Conservation (phyloP, 1,140 invertebrate species). For the Brachionus calyciflorus region DNA sequence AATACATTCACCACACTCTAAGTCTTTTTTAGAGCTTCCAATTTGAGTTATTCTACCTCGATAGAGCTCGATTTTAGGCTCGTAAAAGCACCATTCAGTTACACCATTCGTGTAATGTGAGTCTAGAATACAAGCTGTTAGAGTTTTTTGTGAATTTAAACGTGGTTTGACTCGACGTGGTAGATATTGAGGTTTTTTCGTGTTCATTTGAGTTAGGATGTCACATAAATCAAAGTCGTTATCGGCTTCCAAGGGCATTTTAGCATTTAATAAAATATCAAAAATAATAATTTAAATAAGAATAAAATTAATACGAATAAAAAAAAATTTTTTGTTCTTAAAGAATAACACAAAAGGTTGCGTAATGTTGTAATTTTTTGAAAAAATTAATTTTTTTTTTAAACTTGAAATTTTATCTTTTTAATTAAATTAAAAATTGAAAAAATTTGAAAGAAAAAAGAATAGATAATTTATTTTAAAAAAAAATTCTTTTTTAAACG, state of each 20-base stretch:
- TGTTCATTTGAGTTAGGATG: neutral
- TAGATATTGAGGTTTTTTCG: neutral
- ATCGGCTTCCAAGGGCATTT: neutral
- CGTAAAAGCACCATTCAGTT: neutral
- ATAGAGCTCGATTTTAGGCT: slow-evolving; percentile 4
- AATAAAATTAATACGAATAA: too few species aligned
- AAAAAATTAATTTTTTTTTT: too few species aligned
- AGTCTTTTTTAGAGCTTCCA: neutral
- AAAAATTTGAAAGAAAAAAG: too few species aligned
- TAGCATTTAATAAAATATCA: too few species aligned
- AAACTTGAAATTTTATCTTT: too few species aligned
- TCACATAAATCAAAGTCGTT: slow-evolving; percentile 25
- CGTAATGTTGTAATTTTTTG: too few species aligned
- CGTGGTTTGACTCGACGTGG: neutral
- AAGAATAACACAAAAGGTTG: too few species aligned
- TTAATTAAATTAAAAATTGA: too few species aligned
- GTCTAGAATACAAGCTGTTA: slow-evolving; percentile 3
- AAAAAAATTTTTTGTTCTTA: too few species aligned
- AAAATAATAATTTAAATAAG: too few species aligned
- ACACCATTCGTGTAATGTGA: slow-evolving; percentile 23
- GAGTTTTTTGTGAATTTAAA: neutral
- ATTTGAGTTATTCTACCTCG: neutral
- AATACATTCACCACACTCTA: slow-evolving; percentile 4
- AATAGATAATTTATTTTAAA: too few species aligned
- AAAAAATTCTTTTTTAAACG: too few species aligned